These are phyloP conservation scores for Pelecanoides urinatrix DNA, from an alignment of 2,113 vertebrate genomes.

Conservation along the genomic window DNA sequence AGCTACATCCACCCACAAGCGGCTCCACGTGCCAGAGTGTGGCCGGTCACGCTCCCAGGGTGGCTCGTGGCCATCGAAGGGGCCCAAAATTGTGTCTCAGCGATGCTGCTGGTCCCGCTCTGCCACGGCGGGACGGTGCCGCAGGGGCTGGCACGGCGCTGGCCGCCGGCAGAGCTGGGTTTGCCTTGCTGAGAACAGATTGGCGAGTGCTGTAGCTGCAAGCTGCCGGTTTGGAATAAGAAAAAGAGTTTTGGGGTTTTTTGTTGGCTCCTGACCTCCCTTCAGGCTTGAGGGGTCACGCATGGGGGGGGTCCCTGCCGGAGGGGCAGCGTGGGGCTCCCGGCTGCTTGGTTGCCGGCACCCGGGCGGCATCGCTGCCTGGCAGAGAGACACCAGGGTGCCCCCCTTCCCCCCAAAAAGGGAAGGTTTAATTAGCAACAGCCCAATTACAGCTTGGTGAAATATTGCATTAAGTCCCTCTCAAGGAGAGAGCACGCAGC, in stretches of 20 bases:
- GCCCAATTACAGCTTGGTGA: background rate
- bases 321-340: background rate
- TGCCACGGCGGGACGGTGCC: rapidly evolving
- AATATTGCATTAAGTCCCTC: background rate
- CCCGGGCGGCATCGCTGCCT: rapidly evolving
- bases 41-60: rapidly evolving
- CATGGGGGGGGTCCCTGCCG: rapidly evolving
- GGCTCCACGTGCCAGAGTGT: rapidly evolving
- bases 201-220: background rate
- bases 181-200: background rate
- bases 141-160: rapidly evolving
- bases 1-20: rapidly evolving
- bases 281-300: background rate
- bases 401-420: rapidly evolving
- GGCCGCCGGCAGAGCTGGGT: background rate
- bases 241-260: background rate
- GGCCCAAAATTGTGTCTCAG: background rate
- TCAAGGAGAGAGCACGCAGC: background rate
- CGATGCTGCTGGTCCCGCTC: rapidly evolving
- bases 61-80: rapidly evolving
- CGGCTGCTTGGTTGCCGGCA: background rate
- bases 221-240: background rate
- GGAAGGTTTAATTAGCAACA: background rate
- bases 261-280: background rate
- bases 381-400: rapidly evolving